phyloP scores from a whole-genome alignment of 2,113 vertebrate species.

The Diadophis punctatus region DNA sequence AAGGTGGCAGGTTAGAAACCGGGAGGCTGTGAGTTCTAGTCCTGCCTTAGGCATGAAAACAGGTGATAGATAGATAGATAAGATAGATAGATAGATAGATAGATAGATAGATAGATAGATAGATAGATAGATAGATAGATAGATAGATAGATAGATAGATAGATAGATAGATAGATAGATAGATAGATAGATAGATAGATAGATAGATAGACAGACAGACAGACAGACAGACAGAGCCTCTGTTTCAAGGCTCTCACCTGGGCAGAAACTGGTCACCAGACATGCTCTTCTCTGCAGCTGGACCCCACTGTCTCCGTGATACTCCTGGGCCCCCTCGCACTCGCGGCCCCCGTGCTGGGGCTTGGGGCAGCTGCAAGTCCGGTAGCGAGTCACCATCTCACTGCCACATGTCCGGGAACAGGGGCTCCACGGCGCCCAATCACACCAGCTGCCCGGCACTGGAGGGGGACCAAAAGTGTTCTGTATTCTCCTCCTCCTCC shows the following conservation, averaged over 20 bases:
- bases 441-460: conserved; percentile 83
- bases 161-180: no score
- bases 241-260: conserved; percentile 62
- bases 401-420: conserved; percentile 81
- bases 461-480: background rate
- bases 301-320: conserved; percentile 61
- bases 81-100: background rate
- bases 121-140: no score
- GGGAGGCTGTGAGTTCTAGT: background rate
- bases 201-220: background rate
- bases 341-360: conserved; percentile 59
- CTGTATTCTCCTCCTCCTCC: no score
- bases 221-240: no score
- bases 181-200: no score
- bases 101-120: background rate
- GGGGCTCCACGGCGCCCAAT: conserved; percentile 80
- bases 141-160: no score
- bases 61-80: background rate
- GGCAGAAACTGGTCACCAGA: conserved; percentile 70
- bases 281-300: conserved; percentile 78
- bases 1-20: background rate
- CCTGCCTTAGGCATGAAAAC: background rate
- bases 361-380: conserved; percentile 78
- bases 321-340: conserved; percentile 69
- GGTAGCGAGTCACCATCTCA: conserved; percentile 75